Evolutionary conservation across 2,888 invertebrate species (phyloP).

Genomic region (Gonocerus acuteangulatus): DNA sequence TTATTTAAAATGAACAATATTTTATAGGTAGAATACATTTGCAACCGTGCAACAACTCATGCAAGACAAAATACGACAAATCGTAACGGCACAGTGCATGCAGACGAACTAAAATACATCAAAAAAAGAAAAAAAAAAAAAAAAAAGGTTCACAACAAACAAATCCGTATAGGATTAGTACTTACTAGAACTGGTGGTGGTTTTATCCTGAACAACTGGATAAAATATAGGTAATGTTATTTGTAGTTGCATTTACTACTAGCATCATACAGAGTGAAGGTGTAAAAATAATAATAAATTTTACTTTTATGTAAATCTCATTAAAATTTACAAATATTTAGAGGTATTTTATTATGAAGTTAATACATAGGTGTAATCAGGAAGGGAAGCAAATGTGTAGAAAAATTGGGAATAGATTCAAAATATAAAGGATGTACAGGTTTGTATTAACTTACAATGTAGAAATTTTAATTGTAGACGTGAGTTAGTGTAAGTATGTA

Average conservation of each 20-base stretch:
- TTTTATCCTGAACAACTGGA: conserved; percentile 94
- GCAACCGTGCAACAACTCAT: neutral
- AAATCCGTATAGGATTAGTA: conserved; percentile 47
- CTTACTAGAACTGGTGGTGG: conserved; percentile 97
- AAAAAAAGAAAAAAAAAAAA: neutral
- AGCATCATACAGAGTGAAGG: neutral
- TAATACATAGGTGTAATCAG: too few species aligned
- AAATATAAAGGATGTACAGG: too few species aligned
- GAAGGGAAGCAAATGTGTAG: too few species aligned
- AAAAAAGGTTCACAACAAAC: neutral
- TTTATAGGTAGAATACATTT: too few species aligned
- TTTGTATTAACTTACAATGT: too few species aligned
- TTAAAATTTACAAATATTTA: too few species aligned
- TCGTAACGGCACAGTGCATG: neutral
- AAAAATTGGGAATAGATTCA: too few species aligned
- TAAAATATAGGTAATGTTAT: conserved; percentile 30
- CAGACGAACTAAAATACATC: neutral
- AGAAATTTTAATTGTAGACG: too few species aligned
- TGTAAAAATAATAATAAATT: neutral
- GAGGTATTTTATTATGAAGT: too few species aligned
- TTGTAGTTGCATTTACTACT: conserved; percentile 10
- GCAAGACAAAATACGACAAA: neutral
- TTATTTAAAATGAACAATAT: too few species aligned
- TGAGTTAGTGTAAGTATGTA: too few species aligned
- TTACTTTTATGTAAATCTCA: neutral